These are phyloP conservation scores for Hirundo rustica DNA, from an alignment of 2,797 vertebrate genomes.

Conservation along the genomic window DNA sequence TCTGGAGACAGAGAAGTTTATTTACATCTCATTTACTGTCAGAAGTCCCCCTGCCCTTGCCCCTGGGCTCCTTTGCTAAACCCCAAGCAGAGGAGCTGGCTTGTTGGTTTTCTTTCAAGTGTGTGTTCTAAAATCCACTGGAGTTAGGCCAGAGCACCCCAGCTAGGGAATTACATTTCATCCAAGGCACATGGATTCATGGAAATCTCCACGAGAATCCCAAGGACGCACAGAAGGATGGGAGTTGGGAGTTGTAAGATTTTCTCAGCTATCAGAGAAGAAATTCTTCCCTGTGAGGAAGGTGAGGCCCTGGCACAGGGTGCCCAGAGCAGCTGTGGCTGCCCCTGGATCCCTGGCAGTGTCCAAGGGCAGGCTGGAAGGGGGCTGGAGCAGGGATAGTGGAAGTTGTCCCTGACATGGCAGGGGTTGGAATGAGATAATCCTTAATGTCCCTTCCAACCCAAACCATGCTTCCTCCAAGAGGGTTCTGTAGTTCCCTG, in stretches of 20 bases:
- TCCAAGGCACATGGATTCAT: rapidly evolving
- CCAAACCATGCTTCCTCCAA: background rate
- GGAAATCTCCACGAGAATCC: background rate
- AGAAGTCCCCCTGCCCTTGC: background rate
- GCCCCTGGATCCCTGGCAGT: background rate
- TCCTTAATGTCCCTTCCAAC: background rate
- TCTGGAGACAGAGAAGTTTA: background rate
- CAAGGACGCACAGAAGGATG: rapidly evolving
- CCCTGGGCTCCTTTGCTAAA: background rate
- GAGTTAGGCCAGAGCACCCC: background rate
- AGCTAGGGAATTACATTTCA: background rate
- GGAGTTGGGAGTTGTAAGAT: background rate
- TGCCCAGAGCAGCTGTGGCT: background rate
- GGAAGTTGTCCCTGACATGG: background rate
- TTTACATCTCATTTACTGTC: background rate
- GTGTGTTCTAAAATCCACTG: background rate
- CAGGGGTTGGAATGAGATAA: too few species aligned
- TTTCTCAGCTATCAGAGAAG: background rate
- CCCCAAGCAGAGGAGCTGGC: background rate
- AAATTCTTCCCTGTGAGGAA: background rate
- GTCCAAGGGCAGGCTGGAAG: background rate
- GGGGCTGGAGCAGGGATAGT: background rate
- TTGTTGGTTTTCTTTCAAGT: background rate
- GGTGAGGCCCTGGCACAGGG: background rate
- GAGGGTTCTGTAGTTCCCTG: background rate